Percentiles rank a stretch among this genome's conserved stretches.
These are phyloP conservation scores for Vireo griseus DNA, from an alignment of 2,797 vertebrate genomes.

Conservation along the genomic window DNA sequence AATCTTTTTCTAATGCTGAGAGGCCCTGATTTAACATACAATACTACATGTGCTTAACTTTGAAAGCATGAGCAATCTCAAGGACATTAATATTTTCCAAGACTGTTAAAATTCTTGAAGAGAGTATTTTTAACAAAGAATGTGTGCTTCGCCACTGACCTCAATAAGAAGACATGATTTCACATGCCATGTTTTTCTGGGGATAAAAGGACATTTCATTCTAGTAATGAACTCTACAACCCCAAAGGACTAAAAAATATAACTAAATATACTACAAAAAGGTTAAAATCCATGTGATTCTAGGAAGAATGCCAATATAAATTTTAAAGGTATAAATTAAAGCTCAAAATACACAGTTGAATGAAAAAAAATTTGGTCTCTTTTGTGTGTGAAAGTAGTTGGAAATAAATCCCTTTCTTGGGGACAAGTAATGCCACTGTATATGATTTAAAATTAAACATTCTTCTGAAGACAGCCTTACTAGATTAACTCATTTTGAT, in stretches of 20 bases:
- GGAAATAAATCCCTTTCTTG: background rate
- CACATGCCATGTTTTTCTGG: background rate
- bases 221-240: background rate
- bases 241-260: background rate
- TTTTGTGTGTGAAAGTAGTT: background rate
- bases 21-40: background rate
- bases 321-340: background rate
- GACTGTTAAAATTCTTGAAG: background rate
- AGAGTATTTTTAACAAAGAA: background rate
- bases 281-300: background rate
- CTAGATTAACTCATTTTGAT: background rate
- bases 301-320: background rate
- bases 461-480: background rate
- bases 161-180: background rate
- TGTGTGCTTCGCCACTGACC: background rate
- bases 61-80: background rate
- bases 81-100: background rate
- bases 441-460: background rate
- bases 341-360: background rate
- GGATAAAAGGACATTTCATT: background rate
- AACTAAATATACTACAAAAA: background rate
- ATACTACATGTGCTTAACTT: background rate
- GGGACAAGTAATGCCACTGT: background rate
- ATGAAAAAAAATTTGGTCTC: background rate
- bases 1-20: background rate